Base-by-base conservation (phyloP, 2,888 invertebrate species). In the Cloeon dipterum region DNA sequence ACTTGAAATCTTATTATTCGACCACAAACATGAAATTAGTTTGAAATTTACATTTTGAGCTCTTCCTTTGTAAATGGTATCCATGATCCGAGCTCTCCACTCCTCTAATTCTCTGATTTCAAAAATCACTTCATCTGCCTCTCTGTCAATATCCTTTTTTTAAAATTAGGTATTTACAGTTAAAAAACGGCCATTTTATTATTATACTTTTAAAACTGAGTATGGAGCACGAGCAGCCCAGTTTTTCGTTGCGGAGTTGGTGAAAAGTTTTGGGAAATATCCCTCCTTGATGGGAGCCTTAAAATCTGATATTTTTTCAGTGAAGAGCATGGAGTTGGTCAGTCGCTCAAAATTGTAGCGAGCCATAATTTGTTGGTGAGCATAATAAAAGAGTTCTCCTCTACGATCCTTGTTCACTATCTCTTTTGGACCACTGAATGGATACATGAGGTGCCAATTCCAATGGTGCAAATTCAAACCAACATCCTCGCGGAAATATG, bases 361-460 rank as follows among this genome's bases (percentile, higher is more conserved):
- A 19, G 8, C 5, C 11, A 32, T 29, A 35, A 29, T 29, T 55
- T 74, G 75, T 49, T 75, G 65, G 46, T 79, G 78, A 77, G 78
- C 77, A 49, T 76, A 78, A 49, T 73, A 81, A 59, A 79, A 78
- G 14, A 81, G 63, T 50, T 79, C 79, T 1, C 79, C 79, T 3
- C 78, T 63, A 5, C 79, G 59, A 56, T 81, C 76, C 51, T 82
- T 81, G 35, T 63, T 62, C 4, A 82, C 77, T 26, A 78, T 68
- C 44, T 65, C 59, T 1, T 66, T 56, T 0, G 72, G 68, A 0
- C 45, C 49, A 44, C 74, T 72, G 53, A 74, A 74, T 0, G 83
- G 83, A 53, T 83, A 85, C 3, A 85, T 81, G 45, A 85, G 63
- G 55, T 86, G 85, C 85, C 83, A 85, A 52, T 85, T 83, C 83